Evolutionary conservation across 1,140 invertebrate species (phyloP), one percentile per base, ranked within the genome.

Genomic region (Drosophila melanogaster): DNA sequence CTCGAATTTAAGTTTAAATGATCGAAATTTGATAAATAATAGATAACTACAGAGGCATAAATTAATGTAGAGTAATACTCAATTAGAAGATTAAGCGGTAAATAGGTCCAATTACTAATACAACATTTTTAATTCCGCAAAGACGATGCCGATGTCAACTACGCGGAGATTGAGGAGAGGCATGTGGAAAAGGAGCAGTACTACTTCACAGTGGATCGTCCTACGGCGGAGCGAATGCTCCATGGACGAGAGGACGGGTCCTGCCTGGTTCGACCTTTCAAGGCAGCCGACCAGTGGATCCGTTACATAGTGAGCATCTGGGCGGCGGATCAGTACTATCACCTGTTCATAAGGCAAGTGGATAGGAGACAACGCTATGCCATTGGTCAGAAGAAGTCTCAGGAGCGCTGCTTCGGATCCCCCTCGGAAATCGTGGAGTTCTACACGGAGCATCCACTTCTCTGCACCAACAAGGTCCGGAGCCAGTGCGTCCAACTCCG

Each of bases 271-370:
- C 89, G 90, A 7, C 90, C 90, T 6, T 92, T 90, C 53, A 92
- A 91, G 72, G 85, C 91, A 41, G 60, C 70, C 38, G 90, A 92
- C 57, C 51, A 78, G 17, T 81, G 64, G 50, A 92, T 92, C 19
- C 90, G 90, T 19, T 92, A 92, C 47, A 87, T 92, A 4, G 87
- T 92, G 4, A 92, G 84, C 58, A 81, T 92, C 53, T 92, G 78
- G 77, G 81, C 81, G 0, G 67, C 59, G n/a, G 54, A 81, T 7
- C 75, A 92, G 49, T 92, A 65, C 37, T 92, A 84, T 41, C 90
- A 92, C 44, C 71, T 92, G 6, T 92, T 92, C 43, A 76, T 92
- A 37, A 56, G 90, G 0, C 87, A 92, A 41, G 72, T 92, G 35
- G 69, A 81, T 44, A 70, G 73, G 11, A 59, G 72, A 11, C 79